Evolutionary conservation across 1,140 invertebrate species (phyloP), one percentile per base, ranked within the genome.

Genomic region (Drosophila pseudoobscura): DNA sequence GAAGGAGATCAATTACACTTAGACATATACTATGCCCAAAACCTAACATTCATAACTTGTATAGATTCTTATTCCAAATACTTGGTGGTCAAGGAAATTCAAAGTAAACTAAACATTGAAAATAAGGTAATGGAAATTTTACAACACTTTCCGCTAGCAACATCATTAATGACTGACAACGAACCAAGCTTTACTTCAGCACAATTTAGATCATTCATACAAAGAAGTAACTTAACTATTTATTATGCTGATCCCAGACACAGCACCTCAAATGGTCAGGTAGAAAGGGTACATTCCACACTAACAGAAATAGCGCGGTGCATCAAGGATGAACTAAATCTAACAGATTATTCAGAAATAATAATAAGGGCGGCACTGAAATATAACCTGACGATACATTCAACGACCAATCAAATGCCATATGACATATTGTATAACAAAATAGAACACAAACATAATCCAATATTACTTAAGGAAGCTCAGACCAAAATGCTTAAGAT

Each of bases 21-120:
- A n/a, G n/a, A n/a, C n/a, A n/a, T n/a, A 11, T 22, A 39, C n/a
- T 53, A 53, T 17, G 35, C 51, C 1, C 51, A 53, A n/a, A 22
- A 7, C 13, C 9, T 39, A 22, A 41, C 11, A 46, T 63, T 62
- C 13, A 51, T 52, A 8, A 63, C 59, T 43, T 55, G 51, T 7
- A 45, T 70, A 20, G 61, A 58, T 39, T 17, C 54, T 9, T 71
- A 71, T 41, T 71, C 60, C 2, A 64, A 57, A 58, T 71, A 22
- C 9, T n/a, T 59, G 6, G 26, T 53, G 41, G 44, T 64, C 3
- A 59, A 64, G 44, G 45, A 64, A 44, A 71, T 71, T 6, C 17
- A 51, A 59, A 55, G 59, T 31, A 72, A 65, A 55, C 29, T 44
- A 9, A 49, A 64, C 13, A 64, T 71, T 11, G 59, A 35, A 22